Conservation (phyloP, 1,140 invertebrate genomes). For the Argopecten irradians region DNA sequence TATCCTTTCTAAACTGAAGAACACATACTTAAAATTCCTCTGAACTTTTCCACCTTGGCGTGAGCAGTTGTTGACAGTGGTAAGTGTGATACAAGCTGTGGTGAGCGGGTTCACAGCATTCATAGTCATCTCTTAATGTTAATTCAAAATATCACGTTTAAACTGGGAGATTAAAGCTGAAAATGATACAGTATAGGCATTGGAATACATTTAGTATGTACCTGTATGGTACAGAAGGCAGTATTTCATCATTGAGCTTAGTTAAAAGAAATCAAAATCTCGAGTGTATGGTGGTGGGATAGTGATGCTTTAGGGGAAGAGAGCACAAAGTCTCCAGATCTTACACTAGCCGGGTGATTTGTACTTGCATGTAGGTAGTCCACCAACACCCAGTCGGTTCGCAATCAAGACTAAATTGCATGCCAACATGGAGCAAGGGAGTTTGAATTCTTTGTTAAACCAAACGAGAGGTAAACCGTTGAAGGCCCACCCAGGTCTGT, state of each 20-base stretch:
- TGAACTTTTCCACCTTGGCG: neutral
- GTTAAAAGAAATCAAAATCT: neutral
- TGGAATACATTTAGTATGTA: neutral
- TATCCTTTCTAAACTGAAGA: neutral
- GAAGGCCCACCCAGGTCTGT: constrained; percentile 19
- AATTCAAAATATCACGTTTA: neutral
- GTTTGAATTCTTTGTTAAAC: constrained; percentile 12
- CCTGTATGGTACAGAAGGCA: neutral
- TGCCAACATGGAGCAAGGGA: constrained; percentile 14
- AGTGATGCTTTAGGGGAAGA: neutral
- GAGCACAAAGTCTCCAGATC: neutral
- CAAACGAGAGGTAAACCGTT: constrained; percentile 8
- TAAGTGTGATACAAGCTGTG: neutral
- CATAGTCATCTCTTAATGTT: neutral
- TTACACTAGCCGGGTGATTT: neutral
- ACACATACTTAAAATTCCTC: neutral
- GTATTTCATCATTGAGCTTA: neutral
- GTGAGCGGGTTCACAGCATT: neutral
- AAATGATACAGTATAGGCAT: neutral
- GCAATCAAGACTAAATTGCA: constrained; percentile 17
- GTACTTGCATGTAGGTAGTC: neutral
- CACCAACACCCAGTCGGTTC: constrained; percentile 12
- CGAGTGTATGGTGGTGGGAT: neutral
- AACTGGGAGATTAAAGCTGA: neutral
- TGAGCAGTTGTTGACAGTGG: neutral